phyloP scores from a whole-genome alignment of 2,113 vertebrate species.

The Grallaria varia region DNA sequence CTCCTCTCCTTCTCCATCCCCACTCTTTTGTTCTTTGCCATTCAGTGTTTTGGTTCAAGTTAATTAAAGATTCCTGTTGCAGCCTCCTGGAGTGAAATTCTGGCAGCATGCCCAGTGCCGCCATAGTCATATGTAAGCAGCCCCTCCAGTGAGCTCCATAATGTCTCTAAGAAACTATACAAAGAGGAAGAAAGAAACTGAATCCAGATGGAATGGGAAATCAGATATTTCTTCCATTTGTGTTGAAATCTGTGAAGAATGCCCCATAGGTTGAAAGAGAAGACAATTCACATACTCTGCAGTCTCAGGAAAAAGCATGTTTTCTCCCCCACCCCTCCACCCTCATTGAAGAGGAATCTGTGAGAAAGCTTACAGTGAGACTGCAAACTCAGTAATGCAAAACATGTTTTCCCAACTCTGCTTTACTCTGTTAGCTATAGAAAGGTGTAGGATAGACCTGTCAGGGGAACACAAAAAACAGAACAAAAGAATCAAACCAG shows the following conservation, averaged over 20 bases:
- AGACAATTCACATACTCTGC: constrained; percentile 37
- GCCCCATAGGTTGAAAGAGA: constrained; percentile 49
- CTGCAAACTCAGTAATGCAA: constrained; percentile 23
- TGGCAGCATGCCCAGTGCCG: constrained; percentile 57
- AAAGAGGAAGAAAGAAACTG: constrained; percentile 72
- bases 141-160: constrained; percentile 54
- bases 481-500: constrained; percentile 15
- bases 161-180: constrained; percentile 60
- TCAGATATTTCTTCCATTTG: constrained; percentile 62
- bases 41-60: constrained; percentile 65
- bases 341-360: constrained; percentile 13
- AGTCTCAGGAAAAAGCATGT: constrained; percentile 22
- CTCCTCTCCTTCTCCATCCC: background rate
- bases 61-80: constrained; percentile 71
- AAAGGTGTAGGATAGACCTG: constrained; percentile 54
- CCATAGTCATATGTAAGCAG: constrained; percentile 44
- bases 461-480: background rate
- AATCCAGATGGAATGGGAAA: constrained; percentile 72
- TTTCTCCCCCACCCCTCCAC: background rate
- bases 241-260: constrained; percentile 58
- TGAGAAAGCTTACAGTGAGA: constrained; percentile 52
- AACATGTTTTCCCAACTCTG: constrained; percentile 39
- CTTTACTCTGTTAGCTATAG: constrained; percentile 18
- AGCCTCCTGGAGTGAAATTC: constrained; percentile 67
- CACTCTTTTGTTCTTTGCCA: constrained; percentile 48